Conservation (phyloP, 1,140 invertebrate species). For the Euura saliciscinereae region DNA sequence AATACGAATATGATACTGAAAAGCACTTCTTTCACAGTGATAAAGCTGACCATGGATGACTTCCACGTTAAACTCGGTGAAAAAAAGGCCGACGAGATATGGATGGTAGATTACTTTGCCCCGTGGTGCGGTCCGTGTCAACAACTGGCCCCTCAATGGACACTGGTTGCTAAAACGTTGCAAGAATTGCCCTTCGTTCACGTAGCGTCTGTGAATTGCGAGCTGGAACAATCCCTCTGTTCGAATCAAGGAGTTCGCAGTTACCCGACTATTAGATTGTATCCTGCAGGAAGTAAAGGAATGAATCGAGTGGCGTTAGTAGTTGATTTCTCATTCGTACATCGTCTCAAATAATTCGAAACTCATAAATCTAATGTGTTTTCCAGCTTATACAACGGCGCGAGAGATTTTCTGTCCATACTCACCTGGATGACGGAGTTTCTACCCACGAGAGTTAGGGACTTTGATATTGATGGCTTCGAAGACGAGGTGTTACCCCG, state of each 20-base stretch:
- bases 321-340: not conserved
- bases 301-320: constrained; percentile 62
- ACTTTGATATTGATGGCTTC: constrained; percentile 50
- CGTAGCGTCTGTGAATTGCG: constrained; percentile 76
- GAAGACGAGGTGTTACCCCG: constrained; percentile 53
- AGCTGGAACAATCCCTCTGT: constrained; percentile 65
- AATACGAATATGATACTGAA: too few species aligned
- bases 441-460: constrained; percentile 61
- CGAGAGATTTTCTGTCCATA: constrained; percentile 65
- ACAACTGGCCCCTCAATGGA: constrained; percentile 68
- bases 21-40: constrained; percentile 57
- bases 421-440: constrained; percentile 67
- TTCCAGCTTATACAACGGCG: constrained; percentile 67
- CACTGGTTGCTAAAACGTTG: constrained; percentile 60
- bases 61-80: constrained; percentile 65
- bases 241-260: constrained; percentile 63
- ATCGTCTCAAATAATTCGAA: constrained; percentile 17
- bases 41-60: constrained; percentile 60
- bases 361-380: constrained; percentile 26
- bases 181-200: constrained; percentile 59
- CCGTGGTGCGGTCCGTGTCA: constrained; percentile 75
- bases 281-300: constrained; percentile 63
- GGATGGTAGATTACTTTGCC: constrained; percentile 73
- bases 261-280: constrained; percentile 76
- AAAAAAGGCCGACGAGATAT: constrained; percentile 60